Conservation (phyloP, 1,140 invertebrate species). For the Sesamia nonagrioides region DNA sequence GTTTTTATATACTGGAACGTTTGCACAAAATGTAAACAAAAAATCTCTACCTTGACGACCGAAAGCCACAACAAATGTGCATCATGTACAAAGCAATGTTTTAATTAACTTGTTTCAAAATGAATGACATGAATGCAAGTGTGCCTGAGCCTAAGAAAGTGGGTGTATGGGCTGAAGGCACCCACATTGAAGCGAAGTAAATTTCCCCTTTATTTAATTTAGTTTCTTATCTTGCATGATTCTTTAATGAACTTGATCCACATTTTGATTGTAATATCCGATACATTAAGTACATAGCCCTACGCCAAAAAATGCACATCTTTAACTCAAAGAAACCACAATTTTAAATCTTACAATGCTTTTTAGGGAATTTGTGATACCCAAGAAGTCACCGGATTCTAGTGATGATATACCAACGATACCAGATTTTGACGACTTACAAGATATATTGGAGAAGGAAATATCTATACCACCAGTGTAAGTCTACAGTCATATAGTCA, state of each 20-base stretch:
- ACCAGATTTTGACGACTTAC: constrained; percentile 81
- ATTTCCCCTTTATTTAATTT: neutral
- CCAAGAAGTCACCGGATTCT: constrained; percentile 77
- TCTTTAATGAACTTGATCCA: too few species aligned
- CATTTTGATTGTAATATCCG: too few species aligned
- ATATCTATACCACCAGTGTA: constrained; percentile 76
- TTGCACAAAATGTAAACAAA: neutral
- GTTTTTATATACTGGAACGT: neutral
- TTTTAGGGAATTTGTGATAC: constrained; percentile 79
- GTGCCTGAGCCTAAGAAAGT: constrained; percentile 78
- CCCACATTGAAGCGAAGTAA: constrained; percentile 78
- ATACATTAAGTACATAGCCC: too few species aligned
- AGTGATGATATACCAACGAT: constrained; percentile 83
- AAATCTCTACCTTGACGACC: neutral
- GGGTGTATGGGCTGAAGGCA: constrained; percentile 82
- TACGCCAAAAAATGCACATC: too few species aligned
- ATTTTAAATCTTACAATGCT: neutral
- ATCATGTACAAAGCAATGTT: neutral
- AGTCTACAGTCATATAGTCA: constrained; percentile 50
- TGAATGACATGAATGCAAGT: constrained; percentile 67
- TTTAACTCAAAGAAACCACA: neutral
- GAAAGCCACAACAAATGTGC: neutral
- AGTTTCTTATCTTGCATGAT: neutral
- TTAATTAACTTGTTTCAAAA: constrained; percentile 48
- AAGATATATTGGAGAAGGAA: constrained; percentile 82